Evolutionary conservation across 2,113 vertebrate species (phyloP).

Genomic region (Hippocampus abdominalis): DNA sequence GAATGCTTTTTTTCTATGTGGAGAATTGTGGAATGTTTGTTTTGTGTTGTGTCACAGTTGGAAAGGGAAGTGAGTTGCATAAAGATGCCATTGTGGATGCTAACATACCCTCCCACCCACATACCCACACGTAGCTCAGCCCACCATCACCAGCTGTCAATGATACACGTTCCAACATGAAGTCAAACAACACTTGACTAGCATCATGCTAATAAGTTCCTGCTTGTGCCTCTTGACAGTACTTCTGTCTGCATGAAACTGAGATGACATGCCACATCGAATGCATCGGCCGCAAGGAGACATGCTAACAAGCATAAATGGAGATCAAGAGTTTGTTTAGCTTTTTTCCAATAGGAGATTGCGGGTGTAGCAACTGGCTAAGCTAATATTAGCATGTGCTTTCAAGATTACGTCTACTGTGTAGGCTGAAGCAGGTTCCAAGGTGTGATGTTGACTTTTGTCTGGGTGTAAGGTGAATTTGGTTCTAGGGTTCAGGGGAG

Average conservation of each 20-base stretch:
- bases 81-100: not conserved
- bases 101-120: slow-evolving; percentile 7
- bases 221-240: slow-evolving; percentile 46
- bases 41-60: not conserved
- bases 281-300: not conserved
- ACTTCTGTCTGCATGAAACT: slow-evolving; percentile 10
- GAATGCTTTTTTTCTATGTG: too few relatives aligned
- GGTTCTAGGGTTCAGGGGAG: not conserved
- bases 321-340: not conserved
- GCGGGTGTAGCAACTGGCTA: not conserved
- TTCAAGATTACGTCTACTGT: not conserved
- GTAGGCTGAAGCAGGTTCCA: not conserved
- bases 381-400: not conserved
- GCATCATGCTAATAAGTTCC: slow-evolving; percentile 20
- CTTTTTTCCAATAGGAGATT: not conserved
- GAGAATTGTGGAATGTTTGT: not conserved
- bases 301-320: not conserved
- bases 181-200: not conserved
- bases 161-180: not conserved
- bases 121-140: slow-evolving; percentile 2
- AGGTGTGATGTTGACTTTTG: not conserved
- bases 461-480: not conserved
- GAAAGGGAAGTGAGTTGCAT: not conserved
- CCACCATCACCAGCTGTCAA: not conserved
- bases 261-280: not conserved